Percentiles rank a stretch among this genome's conserved stretches.
phyloP scores from a whole-genome alignment of 1,140 invertebrate genomes.

The Drosophila nasuta region DNA sequence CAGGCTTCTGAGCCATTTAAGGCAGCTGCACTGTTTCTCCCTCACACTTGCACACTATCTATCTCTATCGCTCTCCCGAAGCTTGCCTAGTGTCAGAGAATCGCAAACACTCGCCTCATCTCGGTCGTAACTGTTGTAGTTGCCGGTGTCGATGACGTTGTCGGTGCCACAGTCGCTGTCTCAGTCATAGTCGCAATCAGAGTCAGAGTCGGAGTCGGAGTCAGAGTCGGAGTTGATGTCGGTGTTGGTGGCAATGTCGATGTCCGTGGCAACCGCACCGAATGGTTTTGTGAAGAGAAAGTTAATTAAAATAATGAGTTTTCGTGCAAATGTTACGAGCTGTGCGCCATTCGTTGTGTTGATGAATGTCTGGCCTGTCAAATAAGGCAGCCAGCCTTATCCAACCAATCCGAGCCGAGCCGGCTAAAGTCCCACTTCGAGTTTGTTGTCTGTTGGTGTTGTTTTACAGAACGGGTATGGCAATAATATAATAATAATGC shows the following conservation, averaged over 20 bases:
- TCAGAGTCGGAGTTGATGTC: constrained; percentile 1
- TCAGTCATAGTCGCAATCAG: constrained; percentile 10
- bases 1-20: constrained; percentile 31
- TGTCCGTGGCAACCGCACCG: constrained; percentile 57
- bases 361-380: constrained; percentile 75
- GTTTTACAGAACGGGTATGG: constrained; percentile 7
- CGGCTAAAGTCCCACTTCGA: neutral
- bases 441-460: neutral
- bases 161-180: constrained; percentile 14
- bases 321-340: constrained; percentile 65
- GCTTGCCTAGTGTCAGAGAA: constrained; percentile 35
- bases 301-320: constrained; percentile 85
- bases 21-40: constrained; percentile 23
- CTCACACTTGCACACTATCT: neutral
- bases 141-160: neutral
- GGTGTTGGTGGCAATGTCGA: constrained; percentile 49
- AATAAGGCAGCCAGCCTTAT: constrained; percentile 33
- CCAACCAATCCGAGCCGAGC: neutral
- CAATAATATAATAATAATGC: constrained; percentile 74
- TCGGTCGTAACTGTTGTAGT: constrained; percentile 2
- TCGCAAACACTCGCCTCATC: constrained; percentile 29
- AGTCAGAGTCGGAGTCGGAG: constrained; percentile 16
- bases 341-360: constrained; percentile 45
- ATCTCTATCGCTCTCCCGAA: neutral
- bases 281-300: constrained; percentile 78